These are phyloP conservation scores for Clivina fossor DNA, from an alignment of 2,888 invertebrate species.

Conservation along the genomic window DNA sequence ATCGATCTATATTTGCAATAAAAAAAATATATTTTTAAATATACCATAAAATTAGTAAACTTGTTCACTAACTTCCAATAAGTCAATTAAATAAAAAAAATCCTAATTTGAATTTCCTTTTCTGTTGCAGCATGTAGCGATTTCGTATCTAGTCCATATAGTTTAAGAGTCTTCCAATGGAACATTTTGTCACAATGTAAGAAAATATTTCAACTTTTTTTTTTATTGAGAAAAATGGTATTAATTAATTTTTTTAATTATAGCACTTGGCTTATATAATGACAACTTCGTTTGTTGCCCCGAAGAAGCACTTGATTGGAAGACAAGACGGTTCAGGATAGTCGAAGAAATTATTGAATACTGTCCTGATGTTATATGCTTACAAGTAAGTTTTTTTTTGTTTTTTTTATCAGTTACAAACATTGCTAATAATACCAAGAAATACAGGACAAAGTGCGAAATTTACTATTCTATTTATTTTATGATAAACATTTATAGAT, in stretches of 20 bases:
- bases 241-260: conserved; percentile 42
- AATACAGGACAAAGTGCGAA: no score
- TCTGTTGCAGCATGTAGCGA: conserved; percentile 54
- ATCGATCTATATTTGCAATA: no score
- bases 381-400: conserved; percentile 59
- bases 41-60: no score
- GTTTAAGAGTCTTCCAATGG: conserved; percentile 68
- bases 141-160: conserved; percentile 53
- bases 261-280: conserved; percentile 69
- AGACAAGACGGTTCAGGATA: conserved; percentile 64
- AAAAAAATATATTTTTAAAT: no score
- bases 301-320: conserved; percentile 69
- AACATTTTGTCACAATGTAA: conserved; percentile 71
- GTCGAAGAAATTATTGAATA: conserved; percentile 70
- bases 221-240: conserved; percentile 9
- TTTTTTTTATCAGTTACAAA: no score
- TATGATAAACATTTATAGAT: no score
- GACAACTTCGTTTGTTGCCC: conserved; percentile 75
- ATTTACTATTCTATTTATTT: no score
- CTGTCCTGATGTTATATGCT: conserved; percentile 69
- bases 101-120: conserved; percentile 2
- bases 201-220: conserved; percentile 4
- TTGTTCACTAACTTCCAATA: no score
- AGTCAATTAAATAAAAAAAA: no score
- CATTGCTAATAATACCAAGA: no score